Percentiles rank a stretch among this genome's conserved stretches.
Conservation (phyloP, 2,888 invertebrate genomes). For the Ctenicera cuprea region DNA sequence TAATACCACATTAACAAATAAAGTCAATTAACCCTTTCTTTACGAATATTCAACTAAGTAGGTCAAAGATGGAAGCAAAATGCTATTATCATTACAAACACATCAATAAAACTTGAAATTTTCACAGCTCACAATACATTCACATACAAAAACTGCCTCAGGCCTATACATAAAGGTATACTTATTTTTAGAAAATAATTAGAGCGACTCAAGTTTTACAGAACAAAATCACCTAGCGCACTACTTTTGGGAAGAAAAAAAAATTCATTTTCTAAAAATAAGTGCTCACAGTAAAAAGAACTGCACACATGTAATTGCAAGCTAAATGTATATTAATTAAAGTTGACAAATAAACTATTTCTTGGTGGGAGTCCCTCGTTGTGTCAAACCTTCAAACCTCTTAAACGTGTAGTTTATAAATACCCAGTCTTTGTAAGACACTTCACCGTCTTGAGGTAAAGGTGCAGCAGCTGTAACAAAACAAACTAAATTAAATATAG, state of each 20-base stretch:
- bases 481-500: not conserved
- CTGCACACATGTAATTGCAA: slow-evolving; percentile 49
- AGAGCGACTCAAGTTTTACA: not conserved
- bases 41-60: too few species aligned
- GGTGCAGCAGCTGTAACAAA: slow-evolving; percentile 86
- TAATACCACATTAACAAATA: slow-evolving; percentile 17
- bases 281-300: slow-evolving; percentile 50
- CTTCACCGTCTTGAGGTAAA: slow-evolving; percentile 91
- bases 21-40: not conserved
- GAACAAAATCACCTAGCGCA: not conserved
- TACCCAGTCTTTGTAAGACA: slow-evolving; percentile 98
- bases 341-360: slow-evolving; percentile 73
- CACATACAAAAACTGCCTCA: slow-evolving; percentile 53
- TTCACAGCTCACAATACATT: slow-evolving; percentile 49
- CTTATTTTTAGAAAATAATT: slow-evolving; percentile 65
- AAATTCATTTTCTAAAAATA: slow-evolving; percentile 65
- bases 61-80: slow-evolving; percentile 7
- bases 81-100: slow-evolving; percentile 43
- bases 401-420: slow-evolving; percentile 99
- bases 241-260: not conserved
- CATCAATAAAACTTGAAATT: slow-evolving; percentile 32
- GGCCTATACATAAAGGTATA: slow-evolving; percentile 59
- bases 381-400: slow-evolving; percentile 97
- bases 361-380: slow-evolving; percentile 88
- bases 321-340: slow-evolving; percentile 41